Percentiles rank a stretch among this genome's conserved stretches.
These are phyloP conservation scores for Spea bombifrons DNA, from an alignment of 2,113 vertebrate species.

Conservation along the genomic window DNA sequence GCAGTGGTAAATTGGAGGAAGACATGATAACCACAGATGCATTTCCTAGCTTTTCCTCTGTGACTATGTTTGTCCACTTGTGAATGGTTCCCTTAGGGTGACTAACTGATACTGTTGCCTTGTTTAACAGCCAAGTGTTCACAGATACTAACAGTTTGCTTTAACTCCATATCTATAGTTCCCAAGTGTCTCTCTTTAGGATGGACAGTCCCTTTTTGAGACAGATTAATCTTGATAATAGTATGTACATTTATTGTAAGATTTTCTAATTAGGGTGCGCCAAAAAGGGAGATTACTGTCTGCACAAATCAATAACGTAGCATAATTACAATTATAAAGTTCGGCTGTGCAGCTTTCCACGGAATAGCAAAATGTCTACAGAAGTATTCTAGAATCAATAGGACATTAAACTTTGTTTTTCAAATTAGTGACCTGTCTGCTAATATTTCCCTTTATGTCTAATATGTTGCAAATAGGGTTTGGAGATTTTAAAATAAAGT, in stretches of 20 bases:
- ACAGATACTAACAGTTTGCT: too few relatives aligned
- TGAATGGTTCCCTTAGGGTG: too few relatives aligned
- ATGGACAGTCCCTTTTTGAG: too few relatives aligned
- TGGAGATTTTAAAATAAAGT: not conserved
- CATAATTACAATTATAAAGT: conserved; percentile 41
- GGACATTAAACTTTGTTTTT: conserved; percentile 44
- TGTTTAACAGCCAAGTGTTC: too few relatives aligned
- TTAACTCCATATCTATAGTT: too few relatives aligned
- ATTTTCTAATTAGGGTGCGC: conserved; percentile 28
- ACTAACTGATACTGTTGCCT: too few relatives aligned
- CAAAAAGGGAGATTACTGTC: not conserved
- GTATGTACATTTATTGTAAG: conserved; percentile 6
- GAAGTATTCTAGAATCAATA: conserved; percentile 43
- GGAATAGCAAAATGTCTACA: conserved; percentile 28
- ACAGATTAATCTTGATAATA: not conserved
- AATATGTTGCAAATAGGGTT: not conserved
- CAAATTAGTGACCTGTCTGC: conserved; percentile 31
- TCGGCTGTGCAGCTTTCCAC: conserved; percentile 10
- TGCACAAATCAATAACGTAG: conserved; percentile 22
- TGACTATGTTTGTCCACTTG: too few relatives aligned
- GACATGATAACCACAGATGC: too few relatives aligned
- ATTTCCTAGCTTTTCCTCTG: too few relatives aligned
- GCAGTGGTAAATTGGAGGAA: too few relatives aligned
- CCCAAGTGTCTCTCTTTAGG: too few relatives aligned
- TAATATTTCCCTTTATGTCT: conserved; percentile 40